Evolutionary conservation across 2,113 vertebrate genomes (phyloP), one percentile per base, ranked within the genome.

Genomic region (Cynopterus brachyotis): DNA sequence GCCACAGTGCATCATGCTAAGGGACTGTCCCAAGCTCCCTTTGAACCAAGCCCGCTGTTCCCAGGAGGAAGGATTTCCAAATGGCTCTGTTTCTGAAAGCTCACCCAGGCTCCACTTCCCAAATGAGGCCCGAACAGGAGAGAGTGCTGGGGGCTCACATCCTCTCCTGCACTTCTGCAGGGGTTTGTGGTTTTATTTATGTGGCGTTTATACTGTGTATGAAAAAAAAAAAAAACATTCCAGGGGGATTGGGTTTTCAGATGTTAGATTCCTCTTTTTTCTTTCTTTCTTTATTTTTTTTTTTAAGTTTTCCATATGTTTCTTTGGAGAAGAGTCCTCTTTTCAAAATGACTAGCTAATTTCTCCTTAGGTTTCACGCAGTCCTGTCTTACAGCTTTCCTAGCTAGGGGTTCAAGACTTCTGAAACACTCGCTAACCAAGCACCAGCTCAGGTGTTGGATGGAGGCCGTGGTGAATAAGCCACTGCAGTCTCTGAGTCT

Each of bases 221-320:
- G 97, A 96, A 97, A 7, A 98, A 98, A 98, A 97, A 96, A 97
- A 7, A 98, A 98, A 98, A 97, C 94, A 98, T 97, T 98, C 98
- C 96, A 94, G 91, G 82, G 93, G 85, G 96, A 97, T 97, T 97
- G 83, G 90, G 85, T 96, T 97, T 98, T 97, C 94, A 94, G 92
- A 91, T 93, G 90, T 92, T 94, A 94, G 80, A 96, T 89, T 95
- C 79, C 92, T 75, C 47, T 92, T 79, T 40, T 26, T 86, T 62
- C 47, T 92, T 79, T 40, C 30, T 86, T 7, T 22, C 4, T 57
- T 40, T 30, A 50, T 62, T 73, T 16, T 66, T 2, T 85, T 94
- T 92, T 81, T 89, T 69, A 86, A 95, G 64, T 96, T 90, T 96
- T 91, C 97, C 97, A 97, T 96, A 96, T 94, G 94, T 97, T 96